Evolutionary conservation across 1,140 invertebrate genomes (phyloP), one percentile per base, ranked within the genome.

Genomic region (Heliconius nattereri): DNA sequence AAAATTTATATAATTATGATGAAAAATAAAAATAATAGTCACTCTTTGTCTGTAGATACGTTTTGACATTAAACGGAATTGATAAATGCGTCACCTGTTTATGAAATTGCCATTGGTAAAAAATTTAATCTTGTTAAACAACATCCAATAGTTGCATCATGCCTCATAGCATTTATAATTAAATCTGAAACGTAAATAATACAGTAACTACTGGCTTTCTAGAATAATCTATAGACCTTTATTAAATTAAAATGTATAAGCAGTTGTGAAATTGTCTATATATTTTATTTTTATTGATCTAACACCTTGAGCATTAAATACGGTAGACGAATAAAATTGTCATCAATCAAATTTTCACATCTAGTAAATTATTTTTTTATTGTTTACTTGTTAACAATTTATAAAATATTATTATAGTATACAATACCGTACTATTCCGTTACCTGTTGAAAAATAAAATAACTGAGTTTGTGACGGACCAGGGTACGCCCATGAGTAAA

Each of bases 21-120:
- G 81, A 87, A 91, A 90, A 87, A 87, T 88, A 90, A 88, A 90
- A 92, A 88, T 89, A 89, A 89, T 90, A 88, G 85, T 88, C 89
- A 90, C 90, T 92, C 92, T 94, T 94, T 94, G 92, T 94, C 92
- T 89, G 84, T 85, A 89, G 70, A 32, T 86, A 88, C 86, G 91
- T 92, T 80, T 93, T 94, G 92, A 94, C 92, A 93, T 88, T 89
- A 89, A 90, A 91, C 83, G 88, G 90, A 93, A 93, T 92, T 93
- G 91, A 92, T 94, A 92, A 92, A 94, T 94, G 92, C 94, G 93
- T 94, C 94, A 94, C 92, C 94, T 94, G 92, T 92, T 94, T 83
- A 75, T 71, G 76, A 86, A 87, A 87, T 92, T 94, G 82, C 90
- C 85, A 89, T 79, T 70, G 70, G 23, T 23, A 70, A 74, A 75